These are phyloP conservation scores for Bos javanicus DNA, from an alignment of 2,113 vertebrate species.

Conservation along the genomic window DNA sequence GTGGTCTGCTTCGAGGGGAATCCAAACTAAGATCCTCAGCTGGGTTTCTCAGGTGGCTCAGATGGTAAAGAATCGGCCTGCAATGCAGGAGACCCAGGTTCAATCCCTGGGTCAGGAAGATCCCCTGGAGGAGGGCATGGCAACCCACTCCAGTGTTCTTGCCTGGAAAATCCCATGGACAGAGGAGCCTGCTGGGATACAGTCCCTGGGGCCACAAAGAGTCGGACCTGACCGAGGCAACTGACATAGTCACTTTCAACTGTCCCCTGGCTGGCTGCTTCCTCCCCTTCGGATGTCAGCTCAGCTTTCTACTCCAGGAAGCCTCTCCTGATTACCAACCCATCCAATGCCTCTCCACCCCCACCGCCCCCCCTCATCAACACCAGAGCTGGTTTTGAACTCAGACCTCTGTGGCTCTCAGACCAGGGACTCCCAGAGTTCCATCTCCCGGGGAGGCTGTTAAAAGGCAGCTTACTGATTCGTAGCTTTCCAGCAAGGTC, in stretches of 20 bases:
- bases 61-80: neutral
- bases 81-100: neutral
- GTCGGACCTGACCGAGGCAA: neutral
- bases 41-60: neutral
- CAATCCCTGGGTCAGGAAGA: neutral
- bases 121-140: neutral
- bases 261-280: neutral
- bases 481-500: neutral
- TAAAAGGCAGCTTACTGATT: neutral
- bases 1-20: neutral
- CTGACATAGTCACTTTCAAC: neutral
- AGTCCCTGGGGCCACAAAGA: neutral
- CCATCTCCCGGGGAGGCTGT: neutral
- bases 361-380: neutral
- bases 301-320: neutral
- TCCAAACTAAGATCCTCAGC: neutral
- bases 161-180: neutral
- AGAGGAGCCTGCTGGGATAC: neutral
- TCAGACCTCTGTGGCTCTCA: neutral
- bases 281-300: neutral
- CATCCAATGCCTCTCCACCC: rapidly evolving
- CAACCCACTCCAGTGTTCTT: neutral
- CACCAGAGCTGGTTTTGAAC: neutral
- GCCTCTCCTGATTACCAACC: neutral
- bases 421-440: neutral